phyloP scores from a whole-genome alignment of 2,797 vertebrate genomes.

The Columba guinea region DNA sequence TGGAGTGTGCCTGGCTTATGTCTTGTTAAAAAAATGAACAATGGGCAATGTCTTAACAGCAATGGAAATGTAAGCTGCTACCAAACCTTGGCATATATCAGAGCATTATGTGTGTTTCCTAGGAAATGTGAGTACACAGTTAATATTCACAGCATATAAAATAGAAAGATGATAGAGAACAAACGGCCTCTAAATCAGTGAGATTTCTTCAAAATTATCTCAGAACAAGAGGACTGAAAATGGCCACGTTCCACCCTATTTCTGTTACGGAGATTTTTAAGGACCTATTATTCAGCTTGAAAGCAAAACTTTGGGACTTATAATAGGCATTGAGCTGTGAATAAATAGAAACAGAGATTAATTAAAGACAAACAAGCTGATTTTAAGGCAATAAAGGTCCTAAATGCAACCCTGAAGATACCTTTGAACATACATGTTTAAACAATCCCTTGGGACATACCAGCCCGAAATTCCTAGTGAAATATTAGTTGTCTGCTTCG shows the following conservation, averaged over 20 bases:
- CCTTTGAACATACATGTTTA: background rate
- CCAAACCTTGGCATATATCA: rapidly evolving
- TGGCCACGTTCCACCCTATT: background rate
- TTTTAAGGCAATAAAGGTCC: background rate
- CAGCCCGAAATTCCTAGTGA: background rate
- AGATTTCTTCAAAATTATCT: background rate
- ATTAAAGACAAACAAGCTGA: background rate
- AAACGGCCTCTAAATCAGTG: background rate
- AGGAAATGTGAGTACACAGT: background rate
- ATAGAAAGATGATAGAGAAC: background rate
- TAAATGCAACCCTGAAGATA: background rate
- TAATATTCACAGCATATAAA: background rate
- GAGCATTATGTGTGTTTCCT: background rate
- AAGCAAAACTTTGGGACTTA: background rate
- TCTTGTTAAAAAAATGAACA: background rate
- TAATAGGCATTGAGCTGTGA: background rate
- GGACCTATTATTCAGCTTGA: background rate
- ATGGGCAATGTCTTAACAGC: background rate
- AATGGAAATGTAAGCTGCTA: background rate
- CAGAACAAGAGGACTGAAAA: background rate
- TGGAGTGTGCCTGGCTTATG: rapidly evolving
- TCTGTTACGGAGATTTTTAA: background rate
- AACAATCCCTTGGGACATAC: background rate
- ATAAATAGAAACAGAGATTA: background rate
- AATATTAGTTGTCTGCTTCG: background rate